Conservation (phyloP, 2,113 vertebrate genomes). For the Lathamus discolor region DNA sequence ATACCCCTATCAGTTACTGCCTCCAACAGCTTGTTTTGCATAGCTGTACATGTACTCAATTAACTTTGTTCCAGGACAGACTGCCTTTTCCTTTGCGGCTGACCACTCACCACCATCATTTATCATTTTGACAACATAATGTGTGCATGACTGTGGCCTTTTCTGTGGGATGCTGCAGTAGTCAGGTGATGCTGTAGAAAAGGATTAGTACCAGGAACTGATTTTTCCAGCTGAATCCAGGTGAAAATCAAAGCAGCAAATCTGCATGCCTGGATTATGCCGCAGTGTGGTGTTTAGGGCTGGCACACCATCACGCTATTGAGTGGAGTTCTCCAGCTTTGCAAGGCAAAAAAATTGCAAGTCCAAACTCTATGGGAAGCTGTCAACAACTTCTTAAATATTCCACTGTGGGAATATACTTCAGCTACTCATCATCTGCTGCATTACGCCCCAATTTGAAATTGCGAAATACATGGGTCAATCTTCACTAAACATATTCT, state of each 20-base stretch:
- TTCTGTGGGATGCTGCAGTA: neutral
- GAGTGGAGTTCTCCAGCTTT: neutral
- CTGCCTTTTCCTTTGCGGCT: neutral
- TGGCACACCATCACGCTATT: neutral
- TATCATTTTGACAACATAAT: neutral
- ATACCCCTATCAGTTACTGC: neutral
- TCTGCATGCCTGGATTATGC: accelerated
- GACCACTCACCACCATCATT: neutral
- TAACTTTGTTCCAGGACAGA: neutral
- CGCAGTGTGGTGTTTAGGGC: neutral
- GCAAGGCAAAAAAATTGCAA: neutral
- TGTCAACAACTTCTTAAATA: neutral
- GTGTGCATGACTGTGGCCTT: neutral
- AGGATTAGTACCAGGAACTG: neutral
- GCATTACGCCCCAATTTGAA: neutral
- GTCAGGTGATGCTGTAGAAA: neutral
- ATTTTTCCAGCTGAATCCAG: neutral
- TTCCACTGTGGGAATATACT: neutral
- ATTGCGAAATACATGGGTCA: neutral
- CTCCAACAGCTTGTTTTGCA: neutral
- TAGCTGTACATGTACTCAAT: accelerated
- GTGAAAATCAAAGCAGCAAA: neutral
- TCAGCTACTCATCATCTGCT: neutral
- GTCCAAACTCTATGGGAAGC: neutral
- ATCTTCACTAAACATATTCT: neutral